phyloP scores from a whole-genome alignment of 2,113 vertebrate species.

The Atherinomorus stipes region DNA sequence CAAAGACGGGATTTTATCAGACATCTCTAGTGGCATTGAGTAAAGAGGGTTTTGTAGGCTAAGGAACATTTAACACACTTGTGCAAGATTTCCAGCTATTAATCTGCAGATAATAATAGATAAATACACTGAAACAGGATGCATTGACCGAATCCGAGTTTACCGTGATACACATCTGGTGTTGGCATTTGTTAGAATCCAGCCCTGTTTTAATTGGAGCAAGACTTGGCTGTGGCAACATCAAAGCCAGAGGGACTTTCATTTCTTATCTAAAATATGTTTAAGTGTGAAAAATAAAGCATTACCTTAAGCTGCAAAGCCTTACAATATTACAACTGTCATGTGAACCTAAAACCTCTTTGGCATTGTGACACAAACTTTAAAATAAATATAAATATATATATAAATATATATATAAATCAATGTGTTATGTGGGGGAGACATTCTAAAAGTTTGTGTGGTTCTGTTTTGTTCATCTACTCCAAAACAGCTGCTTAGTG shows the following conservation, averaged over 20 bases:
- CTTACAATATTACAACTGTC: not conserved
- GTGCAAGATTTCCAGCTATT: not conserved
- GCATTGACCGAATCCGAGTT: not conserved
- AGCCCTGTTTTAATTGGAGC: not conserved
- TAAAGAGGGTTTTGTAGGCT: constrained; percentile 24
- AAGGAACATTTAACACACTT: not conserved
- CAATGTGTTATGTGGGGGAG: not conserved
- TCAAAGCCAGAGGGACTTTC: too few species aligned
- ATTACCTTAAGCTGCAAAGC: not conserved
- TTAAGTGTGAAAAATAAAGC: not conserved
- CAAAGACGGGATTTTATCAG: constrained; percentile 78
- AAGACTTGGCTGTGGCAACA: too few species aligned
- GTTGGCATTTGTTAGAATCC: constrained; percentile 1
- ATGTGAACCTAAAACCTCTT: too few species aligned
- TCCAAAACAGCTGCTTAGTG: not conserved
- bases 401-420: too few species aligned
- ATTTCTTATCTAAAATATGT: not conserved
- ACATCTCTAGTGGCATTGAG: constrained; percentile 58
- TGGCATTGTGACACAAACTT: too few species aligned
- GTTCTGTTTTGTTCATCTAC: not conserved
- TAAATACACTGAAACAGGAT: not conserved
- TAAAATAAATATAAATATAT: too few species aligned
- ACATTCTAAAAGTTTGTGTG: not conserved
- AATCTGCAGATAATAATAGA: not conserved
- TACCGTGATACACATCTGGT: not conserved